Percentiles rank a stretch among this genome's conserved stretches.
Evolutionary conservation across 2,888 invertebrate genomes (phyloP).

Genomic region (Heliconius sara): DNA sequence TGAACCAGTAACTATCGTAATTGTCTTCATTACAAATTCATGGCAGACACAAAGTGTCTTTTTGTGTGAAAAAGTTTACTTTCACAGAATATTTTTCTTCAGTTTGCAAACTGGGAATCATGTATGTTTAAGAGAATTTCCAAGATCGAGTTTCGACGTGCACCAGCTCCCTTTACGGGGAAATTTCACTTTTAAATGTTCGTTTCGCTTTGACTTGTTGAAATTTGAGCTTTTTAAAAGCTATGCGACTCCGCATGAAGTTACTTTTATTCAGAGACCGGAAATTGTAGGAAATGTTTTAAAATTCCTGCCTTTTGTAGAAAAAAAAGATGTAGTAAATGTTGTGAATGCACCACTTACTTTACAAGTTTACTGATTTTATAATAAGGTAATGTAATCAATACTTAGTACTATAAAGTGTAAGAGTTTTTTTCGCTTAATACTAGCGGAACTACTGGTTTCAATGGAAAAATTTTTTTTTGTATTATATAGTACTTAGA

Average conservation of each 20-base stretch:
- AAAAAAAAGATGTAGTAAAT: conserved; percentile 3
- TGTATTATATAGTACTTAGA: too few relatives aligned
- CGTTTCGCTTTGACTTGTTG: conserved; percentile 45
- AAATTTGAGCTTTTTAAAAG: conserved; percentile 39
- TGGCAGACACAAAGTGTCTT: not conserved
- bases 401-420: not conserved
- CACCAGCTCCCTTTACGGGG: conserved; percentile 47
- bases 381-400: not conserved
- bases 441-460: too few relatives aligned
- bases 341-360: not conserved
- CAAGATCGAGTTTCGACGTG: conserved; percentile 57
- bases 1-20: not conserved
- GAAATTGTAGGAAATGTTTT: conserved; percentile 26
- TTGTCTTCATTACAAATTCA: conserved; percentile 8
- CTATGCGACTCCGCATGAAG: conserved; percentile 27
- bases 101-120: conserved; percentile 61
- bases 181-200: conserved; percentile 48
- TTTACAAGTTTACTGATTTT: not conserved
- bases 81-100: conserved; percentile 74
- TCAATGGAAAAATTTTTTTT: too few relatives aligned
- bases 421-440: too few relatives aligned
- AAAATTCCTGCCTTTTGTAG: conserved; percentile 6
- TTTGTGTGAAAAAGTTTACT: conserved; percentile 20
- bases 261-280: conserved; percentile 25
- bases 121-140: conserved; percentile 64